Percentiles rank a stretch among this genome's conserved stretches.
phyloP scores from a whole-genome alignment of 2,113 vertebrate species.

The Thalassarche chlororhynchos region DNA sequence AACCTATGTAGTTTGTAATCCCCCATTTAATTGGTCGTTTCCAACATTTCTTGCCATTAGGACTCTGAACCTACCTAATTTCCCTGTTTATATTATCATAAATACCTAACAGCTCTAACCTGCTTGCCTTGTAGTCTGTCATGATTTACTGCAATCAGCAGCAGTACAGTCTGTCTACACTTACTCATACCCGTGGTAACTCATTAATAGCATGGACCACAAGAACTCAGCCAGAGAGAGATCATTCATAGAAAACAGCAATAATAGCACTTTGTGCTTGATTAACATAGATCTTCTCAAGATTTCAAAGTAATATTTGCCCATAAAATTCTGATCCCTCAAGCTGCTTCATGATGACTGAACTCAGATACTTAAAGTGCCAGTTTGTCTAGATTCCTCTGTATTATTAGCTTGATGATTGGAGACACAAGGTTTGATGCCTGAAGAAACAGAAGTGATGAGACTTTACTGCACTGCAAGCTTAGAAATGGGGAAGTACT shows the following conservation, averaged over 20 bases:
- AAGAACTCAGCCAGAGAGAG: not conserved
- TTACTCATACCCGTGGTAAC: not conserved
- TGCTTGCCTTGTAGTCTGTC: not conserved
- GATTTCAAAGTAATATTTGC: not conserved
- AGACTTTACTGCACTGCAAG: not conserved
- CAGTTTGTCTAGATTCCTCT: not conserved
- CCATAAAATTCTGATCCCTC: not conserved
- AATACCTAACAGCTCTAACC: not conserved
- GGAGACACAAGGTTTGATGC: not conserved
- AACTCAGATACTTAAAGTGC: not conserved
- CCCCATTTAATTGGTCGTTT: not conserved
- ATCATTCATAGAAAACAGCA: not conserved
- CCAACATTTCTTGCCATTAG: not conserved
- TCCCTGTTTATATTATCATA: not conserved
- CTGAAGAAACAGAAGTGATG: not conserved
- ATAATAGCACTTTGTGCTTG: not conserved
- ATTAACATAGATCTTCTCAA: not conserved
- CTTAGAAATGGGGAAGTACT: not conserved
- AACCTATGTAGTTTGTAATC: not conserved
- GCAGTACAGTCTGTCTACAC: not conserved
- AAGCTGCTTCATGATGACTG: not conserved
- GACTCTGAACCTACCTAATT: not conserved
- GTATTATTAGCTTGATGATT: not conserved
- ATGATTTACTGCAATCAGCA: not conserved
- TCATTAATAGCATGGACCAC: not conserved